These are phyloP conservation scores for Pantherophis guttatus DNA, from an alignment of 2,113 vertebrate species.

Conservation along the genomic window DNA sequence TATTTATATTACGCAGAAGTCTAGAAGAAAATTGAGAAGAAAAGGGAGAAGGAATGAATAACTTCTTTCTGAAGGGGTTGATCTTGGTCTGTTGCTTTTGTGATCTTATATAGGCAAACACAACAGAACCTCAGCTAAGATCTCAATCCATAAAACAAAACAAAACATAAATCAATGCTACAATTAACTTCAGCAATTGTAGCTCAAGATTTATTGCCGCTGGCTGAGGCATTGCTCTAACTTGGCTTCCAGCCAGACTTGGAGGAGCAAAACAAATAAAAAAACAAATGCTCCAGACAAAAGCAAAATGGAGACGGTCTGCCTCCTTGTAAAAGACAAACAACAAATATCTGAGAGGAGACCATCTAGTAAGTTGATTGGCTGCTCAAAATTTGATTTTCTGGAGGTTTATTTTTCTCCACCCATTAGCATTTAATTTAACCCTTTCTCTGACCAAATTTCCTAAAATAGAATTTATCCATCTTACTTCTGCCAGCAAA, in stretches of 20 bases:
- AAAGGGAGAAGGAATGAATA: not conserved
- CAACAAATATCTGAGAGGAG: not conserved
- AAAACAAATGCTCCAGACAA: not conserved
- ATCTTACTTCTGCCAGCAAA: not conserved
- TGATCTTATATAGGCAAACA: not conserved
- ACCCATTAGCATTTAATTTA: not conserved
- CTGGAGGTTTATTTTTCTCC: not conserved
- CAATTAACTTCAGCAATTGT: not conserved
- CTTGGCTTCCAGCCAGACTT: not conserved
- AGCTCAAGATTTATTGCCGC: not conserved
- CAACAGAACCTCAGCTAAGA: not conserved
- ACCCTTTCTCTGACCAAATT: not conserved
- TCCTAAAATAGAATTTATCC: not conserved
- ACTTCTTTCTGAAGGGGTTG: not conserved
- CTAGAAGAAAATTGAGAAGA: not conserved
- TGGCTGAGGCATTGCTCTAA: not conserved
- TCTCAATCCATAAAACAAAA: not conserved
- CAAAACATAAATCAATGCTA: not conserved
- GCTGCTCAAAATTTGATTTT: not conserved
- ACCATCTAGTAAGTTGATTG: not conserved
- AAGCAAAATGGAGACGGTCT: not conserved
- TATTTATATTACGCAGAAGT: not conserved
- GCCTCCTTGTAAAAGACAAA: not conserved
- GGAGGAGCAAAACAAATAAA: not conserved
- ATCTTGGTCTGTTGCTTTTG: not conserved